Base-by-base conservation (phyloP, 2,113 vertebrate species). In the Coregonus clupeaformis region DNA sequence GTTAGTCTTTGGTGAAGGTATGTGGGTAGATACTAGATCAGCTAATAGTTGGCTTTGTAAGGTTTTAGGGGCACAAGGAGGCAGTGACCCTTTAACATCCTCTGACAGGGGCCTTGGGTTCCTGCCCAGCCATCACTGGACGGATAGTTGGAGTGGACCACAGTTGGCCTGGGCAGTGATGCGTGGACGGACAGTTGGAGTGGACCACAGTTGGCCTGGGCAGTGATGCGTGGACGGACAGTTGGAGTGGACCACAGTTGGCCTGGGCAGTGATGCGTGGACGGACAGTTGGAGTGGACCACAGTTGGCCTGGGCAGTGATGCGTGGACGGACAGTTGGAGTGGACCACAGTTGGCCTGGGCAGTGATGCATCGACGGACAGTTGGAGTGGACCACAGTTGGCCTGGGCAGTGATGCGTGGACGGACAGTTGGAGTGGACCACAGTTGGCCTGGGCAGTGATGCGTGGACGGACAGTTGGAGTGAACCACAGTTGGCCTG, bases 231-330 rank as follows among this genome's bases (percentile, higher is more conserved):
- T 83, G 36, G 36, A 77, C 84, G 84, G 89, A 91, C 91, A 90
- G 91, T 90, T 91, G 90, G 89, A 93, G 90, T 88, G 90, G 82
- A 16, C 91, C 86, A 91, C 92, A 90, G 93, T 96, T 94, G 95
- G 93, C 95, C 92, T 86, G 93, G 84, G 87, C 93, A 92, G 86
- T 95, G 95, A 97, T 94, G 95, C 95, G 92, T 97, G 91, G 88
- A 77, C 84, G 84, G 89, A 91, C 91, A 90, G 91, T 90, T 91
- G 90, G 89, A 93, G 90, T 88, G 90, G 82, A 16, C 91, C 86
- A 91, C 92, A 90, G 93, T 96, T 94, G 95, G 93, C 95, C 92
- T 86, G 93, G 84, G 87, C 93, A 92, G 86, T 95, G 95, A 97
- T 94, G 95, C 95, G 92, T 97, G 91, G 88, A 77, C 84, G 84